Conservation (phyloP, 2,888 invertebrate species). For the Trissolcus brochymenae region DNA sequence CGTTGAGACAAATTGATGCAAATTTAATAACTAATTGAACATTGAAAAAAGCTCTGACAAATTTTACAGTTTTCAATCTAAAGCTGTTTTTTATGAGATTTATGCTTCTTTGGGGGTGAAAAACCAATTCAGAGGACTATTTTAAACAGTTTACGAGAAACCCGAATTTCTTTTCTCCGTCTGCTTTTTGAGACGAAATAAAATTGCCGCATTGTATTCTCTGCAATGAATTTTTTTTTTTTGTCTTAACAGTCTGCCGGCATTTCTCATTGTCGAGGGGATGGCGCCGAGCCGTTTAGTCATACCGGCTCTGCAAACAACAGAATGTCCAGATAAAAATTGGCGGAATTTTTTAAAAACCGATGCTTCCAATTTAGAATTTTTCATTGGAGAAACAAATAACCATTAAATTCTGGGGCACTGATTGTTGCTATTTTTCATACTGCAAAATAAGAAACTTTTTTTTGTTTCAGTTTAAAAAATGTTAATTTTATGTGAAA, state of each 20-base stretch:
- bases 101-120: conserved; percentile 16
- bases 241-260: neutral
- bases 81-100: too few relatives aligned
- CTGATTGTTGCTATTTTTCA: too few relatives aligned
- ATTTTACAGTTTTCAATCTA: too few relatives aligned
- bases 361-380: too few relatives aligned
- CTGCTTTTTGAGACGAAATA: neutral
- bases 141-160: conserved; percentile 38
- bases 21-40: too few relatives aligned
- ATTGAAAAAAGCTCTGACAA: neutral
- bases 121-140: conserved; percentile 18
- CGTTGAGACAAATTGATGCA: too few relatives aligned
- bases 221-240: conserved; percentile 3
- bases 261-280: conserved; percentile 2
- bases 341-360: too few relatives aligned
- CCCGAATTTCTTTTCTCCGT: neutral
- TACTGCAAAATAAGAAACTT: too few relatives aligned
- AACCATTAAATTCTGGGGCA: too few relatives aligned
- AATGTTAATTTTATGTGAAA: too few relatives aligned
- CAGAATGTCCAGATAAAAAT: neutral
- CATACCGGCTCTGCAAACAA: neutral
- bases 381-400: too few relatives aligned
- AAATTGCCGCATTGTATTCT: neutral
- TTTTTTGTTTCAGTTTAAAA: too few relatives aligned
- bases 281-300: conserved; percentile 6